Evolutionary conservation across 1,140 invertebrate species (phyloP), one percentile per base, ranked within the genome.

Genomic region (Phenacoccus solenopsis): DNA sequence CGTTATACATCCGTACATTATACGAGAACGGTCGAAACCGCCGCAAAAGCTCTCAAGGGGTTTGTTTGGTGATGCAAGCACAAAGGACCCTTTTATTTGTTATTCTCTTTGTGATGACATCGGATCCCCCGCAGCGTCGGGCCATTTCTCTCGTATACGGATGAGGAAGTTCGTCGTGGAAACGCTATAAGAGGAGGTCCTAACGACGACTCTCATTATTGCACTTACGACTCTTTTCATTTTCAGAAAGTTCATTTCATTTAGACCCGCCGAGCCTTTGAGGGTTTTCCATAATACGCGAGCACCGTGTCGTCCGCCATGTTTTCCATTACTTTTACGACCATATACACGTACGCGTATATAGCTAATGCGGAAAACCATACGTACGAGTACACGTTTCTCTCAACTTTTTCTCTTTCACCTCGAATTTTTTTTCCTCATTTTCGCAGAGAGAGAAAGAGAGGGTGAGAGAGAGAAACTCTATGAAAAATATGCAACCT

Each of bases 101-200:
- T 64, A 64, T 64, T 64, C 59, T 64, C 59, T 64, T 64, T 64
- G 59, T 64, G 59, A 64, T 64, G 59, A 64, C 59, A 64, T 64
- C 59, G 59, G 59, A 64, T 64, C 25, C 25, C 59, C 59, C 59
- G 59, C 59, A 64, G 59, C 59, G 59, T 64, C 59, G 20, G 59
- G 59, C 59, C 25, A 27, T 64, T 64, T 64, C 59, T 25, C 59
- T 64, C 25, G n/a, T 49, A 25, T 27, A 64, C 59, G 25, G 25
- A 64, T 64, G 59, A 64, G 59, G 25, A 64, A 64, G 20, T 64
- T 64, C 21, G 59, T 64, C 56, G 56, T 59, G 20, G 59, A 24
- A 20, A 64, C 22, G 25, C 59, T 20, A 64, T 64, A 27, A 64
- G 59, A 38, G 59, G 59, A 64, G 59, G 59, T 64, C 59, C 59